phyloP scores from a whole-genome alignment of 2,113 vertebrate species.

The Trochalopteron elliotii region DNA sequence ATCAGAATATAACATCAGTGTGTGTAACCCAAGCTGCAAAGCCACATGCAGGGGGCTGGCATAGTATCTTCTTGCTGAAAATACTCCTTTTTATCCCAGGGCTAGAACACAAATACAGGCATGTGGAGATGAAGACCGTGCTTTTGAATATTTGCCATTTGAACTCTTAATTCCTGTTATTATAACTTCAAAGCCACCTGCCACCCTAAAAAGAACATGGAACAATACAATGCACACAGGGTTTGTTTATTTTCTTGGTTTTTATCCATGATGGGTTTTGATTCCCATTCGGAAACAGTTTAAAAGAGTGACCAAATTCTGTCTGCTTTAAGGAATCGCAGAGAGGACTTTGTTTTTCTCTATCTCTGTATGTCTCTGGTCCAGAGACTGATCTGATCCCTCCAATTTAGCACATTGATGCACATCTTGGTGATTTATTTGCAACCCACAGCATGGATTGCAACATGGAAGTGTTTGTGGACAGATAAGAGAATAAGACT shows the following conservation, averaged over 20 bases:
- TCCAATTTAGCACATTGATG: not conserved
- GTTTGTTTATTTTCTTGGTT: not conserved
- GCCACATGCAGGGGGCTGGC: not conserved
- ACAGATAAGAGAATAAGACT: not conserved
- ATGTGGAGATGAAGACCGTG: not conserved
- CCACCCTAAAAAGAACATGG: not conserved
- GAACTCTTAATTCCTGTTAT: conserved; percentile 32
- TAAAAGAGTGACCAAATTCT: not conserved
- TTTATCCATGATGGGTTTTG: not conserved
- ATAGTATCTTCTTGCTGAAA: not conserved
- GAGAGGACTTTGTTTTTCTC: not conserved
- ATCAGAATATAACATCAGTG: conserved; percentile 28
- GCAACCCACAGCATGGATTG: not conserved
- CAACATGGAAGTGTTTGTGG: not conserved
- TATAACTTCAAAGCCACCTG: conserved; percentile 21
- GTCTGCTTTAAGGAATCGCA: not conserved
- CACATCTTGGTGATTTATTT: not conserved
- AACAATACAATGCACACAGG: not conserved
- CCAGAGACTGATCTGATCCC: not conserved
- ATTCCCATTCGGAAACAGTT: not conserved
- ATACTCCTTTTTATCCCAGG: not conserved
- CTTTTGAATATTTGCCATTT: not conserved
- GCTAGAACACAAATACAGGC: not conserved
- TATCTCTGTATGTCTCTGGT: not conserved
- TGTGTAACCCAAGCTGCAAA: not conserved